These are phyloP conservation scores for Pollenia labialis DNA, from an alignment of 2,888 invertebrate species.

Conservation along the genomic window DNA sequence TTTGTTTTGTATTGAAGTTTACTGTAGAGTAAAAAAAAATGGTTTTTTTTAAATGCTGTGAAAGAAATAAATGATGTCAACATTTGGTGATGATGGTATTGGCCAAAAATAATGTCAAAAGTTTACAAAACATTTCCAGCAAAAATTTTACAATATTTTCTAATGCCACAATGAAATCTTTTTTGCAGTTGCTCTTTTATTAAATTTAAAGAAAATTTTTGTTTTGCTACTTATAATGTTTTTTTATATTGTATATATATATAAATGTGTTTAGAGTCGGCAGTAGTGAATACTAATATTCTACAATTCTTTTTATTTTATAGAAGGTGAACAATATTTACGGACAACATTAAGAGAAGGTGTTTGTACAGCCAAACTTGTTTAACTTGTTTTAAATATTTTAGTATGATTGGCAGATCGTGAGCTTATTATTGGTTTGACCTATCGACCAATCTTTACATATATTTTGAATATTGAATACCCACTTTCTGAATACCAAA, in stretches of 20 bases:
- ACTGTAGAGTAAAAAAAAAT: background rate
- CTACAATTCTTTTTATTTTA: no score
- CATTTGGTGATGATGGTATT: slow-evolving; percentile 72
- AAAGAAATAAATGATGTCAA: slow-evolving; percentile 72
- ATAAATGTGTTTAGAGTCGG: background rate
- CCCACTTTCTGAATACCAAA: no score
- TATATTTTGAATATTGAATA: no score
- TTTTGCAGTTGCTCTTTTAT: background rate
- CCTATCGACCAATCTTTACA: no score
- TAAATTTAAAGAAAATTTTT: background rate
- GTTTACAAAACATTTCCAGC: slow-evolving; percentile 54
- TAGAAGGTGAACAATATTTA: no score
- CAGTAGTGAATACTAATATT: background rate
- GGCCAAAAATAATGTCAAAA: slow-evolving; percentile 65
- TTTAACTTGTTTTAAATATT: no score
- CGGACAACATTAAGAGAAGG: no score
- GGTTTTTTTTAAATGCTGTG: slow-evolving; percentile 5
- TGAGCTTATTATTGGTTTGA: no score
- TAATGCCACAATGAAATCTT: slow-evolving; percentile 56
- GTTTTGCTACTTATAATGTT: background rate
- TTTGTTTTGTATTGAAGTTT: slow-evolving; percentile 39
- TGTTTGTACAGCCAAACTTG: no score
- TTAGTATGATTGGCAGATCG: no score
- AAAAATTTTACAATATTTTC: slow-evolving; percentile 62
- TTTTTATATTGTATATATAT: background rate